Evolutionary conservation across 2,113 vertebrate species (phyloP).

Genomic region (Hemiscyllium ocellatum): DNA sequence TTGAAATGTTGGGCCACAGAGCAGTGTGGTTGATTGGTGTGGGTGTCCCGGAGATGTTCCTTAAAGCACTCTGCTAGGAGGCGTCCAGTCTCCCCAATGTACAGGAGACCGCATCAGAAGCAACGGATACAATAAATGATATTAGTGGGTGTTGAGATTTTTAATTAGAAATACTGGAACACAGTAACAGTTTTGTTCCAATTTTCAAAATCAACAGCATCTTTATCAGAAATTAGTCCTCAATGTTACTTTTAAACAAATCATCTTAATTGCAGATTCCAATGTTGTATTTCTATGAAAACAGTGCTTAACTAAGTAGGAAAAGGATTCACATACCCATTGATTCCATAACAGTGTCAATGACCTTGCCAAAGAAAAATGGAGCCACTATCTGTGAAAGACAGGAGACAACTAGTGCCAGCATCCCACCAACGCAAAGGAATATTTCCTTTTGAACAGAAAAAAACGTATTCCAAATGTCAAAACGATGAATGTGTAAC

Average conservation of each 20-base stretch:
- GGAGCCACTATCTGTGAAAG: conserved; percentile 35
- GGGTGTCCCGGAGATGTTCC: no score
- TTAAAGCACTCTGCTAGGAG: no score
- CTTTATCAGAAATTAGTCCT: neutral
- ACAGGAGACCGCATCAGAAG: no score
- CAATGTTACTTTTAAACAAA: neutral
- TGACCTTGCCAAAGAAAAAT: conserved; percentile 39
- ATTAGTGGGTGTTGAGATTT: no score
- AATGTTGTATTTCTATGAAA: neutral
- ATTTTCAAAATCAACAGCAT: neutral
- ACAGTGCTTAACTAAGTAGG: neutral
- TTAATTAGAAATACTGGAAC: no score
- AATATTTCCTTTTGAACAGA: neutral
- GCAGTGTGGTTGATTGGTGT: no score
- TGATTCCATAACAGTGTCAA: conserved; percentile 31
- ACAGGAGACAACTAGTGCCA: conserved; percentile 32
- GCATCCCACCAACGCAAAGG: conserved; percentile 18
- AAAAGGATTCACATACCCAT: conserved; percentile 34
- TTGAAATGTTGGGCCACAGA: no score
- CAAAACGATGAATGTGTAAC: neutral
- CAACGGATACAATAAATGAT: no score
- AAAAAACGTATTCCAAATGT: neutral
- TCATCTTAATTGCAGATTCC: neutral
- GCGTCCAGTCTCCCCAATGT: no score
- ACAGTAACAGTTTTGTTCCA: neutral